These are phyloP conservation scores for Octomys mimax DNA, from an alignment of 2,797 vertebrate species.

Conservation along the genomic window DNA sequence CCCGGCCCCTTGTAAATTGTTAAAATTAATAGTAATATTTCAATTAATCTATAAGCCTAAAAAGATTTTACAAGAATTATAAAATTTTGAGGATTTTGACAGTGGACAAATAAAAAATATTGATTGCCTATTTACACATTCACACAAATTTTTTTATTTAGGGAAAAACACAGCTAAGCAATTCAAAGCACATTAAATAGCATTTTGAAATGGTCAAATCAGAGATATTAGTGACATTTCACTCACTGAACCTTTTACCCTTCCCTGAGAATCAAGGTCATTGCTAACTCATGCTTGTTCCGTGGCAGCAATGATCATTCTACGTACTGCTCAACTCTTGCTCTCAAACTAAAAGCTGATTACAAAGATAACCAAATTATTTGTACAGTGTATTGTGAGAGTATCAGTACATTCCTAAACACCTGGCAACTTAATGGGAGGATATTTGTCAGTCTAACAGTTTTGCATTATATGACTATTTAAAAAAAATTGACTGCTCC, in stretches of 20 bases:
- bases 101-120: slow-evolving; percentile 16
- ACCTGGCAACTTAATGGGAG: background rate
- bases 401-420: background rate
- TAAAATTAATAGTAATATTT: background rate
- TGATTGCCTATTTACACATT: background rate
- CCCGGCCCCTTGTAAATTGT: background rate
- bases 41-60: background rate
- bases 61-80: background rate
- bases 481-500: background rate
- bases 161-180: slow-evolving; percentile 31
- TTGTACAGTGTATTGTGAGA: background rate
- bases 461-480: background rate
- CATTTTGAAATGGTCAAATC: slow-evolving; percentile 62
- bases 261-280: slow-evolving; percentile 47
- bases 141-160: slow-evolving; percentile 67
- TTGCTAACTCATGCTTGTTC: background rate
- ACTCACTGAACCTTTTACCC: slow-evolving; percentile 33
- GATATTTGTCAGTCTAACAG: background rate
- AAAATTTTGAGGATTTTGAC: fast-evolving
- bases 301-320: slow-evolving; percentile 47
- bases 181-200: slow-evolving; percentile 80
- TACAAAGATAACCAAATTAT: background rate
- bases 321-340: background rate
- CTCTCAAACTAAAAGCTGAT: background rate
- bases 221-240: slow-evolving; percentile 68